Conservation (phyloP, 2,113 vertebrate species). For the Lasiurus cinereus region DNA sequence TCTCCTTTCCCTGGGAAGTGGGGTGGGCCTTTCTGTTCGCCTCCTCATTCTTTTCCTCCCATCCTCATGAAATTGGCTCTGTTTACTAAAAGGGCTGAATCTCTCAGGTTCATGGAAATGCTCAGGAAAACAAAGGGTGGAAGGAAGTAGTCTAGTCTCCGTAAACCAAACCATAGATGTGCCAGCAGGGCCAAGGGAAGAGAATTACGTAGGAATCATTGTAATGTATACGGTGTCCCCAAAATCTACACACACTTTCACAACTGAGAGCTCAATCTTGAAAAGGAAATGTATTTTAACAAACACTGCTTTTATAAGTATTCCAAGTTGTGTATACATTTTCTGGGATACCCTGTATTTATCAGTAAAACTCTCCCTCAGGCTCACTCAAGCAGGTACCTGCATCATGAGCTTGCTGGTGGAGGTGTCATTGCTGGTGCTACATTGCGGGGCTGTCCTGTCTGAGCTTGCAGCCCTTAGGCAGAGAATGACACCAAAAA, state of each 20-base stretch:
- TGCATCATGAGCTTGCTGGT: background rate
- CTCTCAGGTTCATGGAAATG: background rate
- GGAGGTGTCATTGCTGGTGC: background rate
- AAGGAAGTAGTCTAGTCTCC: background rate
- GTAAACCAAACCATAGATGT: background rate
- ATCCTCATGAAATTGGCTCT: background rate
- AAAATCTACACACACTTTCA: too few species aligned
- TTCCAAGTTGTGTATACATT: too few species aligned
- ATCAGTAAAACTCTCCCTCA: slow-evolving; percentile 52
- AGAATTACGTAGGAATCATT: slow-evolving; percentile 40
- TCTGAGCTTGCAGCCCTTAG: background rate
- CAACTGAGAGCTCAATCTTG: too few species aligned
- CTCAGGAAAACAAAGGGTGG: background rate
- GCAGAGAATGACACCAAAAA: background rate
- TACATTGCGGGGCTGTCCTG: background rate
- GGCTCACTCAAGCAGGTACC: background rate
- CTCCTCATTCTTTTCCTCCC: background rate
- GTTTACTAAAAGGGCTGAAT: background rate
- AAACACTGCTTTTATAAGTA: too few species aligned
- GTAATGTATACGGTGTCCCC: background rate
- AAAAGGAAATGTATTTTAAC: too few species aligned
- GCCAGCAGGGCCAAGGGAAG: slow-evolving; percentile 58
- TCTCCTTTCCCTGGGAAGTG: background rate
- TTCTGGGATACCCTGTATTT: background rate
- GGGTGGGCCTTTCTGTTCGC: background rate